These are phyloP conservation scores for Masnerella sp. DNA, from an alignment of 2,888 invertebrate species.

Conservation along the genomic window DNA sequence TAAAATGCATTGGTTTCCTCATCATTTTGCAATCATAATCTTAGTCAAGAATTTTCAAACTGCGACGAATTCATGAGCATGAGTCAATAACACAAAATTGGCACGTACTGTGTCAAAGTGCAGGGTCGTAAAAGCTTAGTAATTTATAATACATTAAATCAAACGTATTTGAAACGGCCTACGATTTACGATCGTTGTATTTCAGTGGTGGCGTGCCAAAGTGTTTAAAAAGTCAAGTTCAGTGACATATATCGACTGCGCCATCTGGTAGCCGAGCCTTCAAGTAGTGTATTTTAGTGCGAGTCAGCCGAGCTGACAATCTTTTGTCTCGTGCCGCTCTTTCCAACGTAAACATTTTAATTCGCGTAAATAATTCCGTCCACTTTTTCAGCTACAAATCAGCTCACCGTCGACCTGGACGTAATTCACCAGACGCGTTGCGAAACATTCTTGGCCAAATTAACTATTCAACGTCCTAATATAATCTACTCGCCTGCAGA, in stretches of 20 bases:
- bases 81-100: not conserved
- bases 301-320: constrained; percentile 25
- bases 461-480: constrained; percentile 25
- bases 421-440: constrained; percentile 8
- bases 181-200: constrained; percentile 10
- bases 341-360: constrained; percentile 15
- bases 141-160: constrained; percentile 16
- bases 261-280: constrained; percentile 16
- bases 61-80: not conserved
- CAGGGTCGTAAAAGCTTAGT: not conserved
- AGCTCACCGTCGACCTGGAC: not conserved
- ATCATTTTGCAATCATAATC: no score
- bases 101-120: constrained; percentile 2
- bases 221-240: constrained; percentile 24
- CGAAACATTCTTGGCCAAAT: constrained; percentile 21
- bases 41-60: not conserved
- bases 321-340: constrained; percentile 11
- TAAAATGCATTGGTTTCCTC: no score
- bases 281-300: constrained; percentile 16
- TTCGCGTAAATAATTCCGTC: constrained; percentile 28
- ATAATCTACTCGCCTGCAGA: constrained; percentile 19
- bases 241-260: constrained; percentile 19
- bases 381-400: constrained; percentile 18
- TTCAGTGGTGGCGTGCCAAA: constrained; percentile 5
- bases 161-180: not conserved